These are phyloP conservation scores for Nymphalis urticae DNA, from an alignment of 2,888 invertebrate genomes.

Conservation along the genomic window DNA sequence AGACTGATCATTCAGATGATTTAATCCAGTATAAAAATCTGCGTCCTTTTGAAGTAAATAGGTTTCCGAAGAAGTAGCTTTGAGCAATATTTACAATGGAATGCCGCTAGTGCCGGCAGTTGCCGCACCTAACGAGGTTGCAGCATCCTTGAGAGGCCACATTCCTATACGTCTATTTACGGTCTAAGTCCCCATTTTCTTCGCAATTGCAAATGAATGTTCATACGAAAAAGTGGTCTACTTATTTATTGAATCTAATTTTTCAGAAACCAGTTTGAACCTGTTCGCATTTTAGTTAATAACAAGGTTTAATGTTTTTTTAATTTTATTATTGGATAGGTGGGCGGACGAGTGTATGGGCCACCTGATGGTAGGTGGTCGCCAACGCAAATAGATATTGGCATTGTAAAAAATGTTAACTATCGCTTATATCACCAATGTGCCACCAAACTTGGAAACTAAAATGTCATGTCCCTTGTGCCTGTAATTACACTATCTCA, in stretches of 20 bases:
- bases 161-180: conserved; percentile 75
- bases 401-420: too few relatives aligned
- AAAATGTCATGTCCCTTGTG: too few relatives aligned
- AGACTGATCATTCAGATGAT: conserved; percentile 14
- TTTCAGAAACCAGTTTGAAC: conserved; percentile 13
- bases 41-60: conserved; percentile 37
- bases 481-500: too few relatives aligned
- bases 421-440: too few relatives aligned
- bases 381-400: too few relatives aligned
- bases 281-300: too few relatives aligned
- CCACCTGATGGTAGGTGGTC: too few relatives aligned
- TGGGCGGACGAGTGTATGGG: too few relatives aligned
- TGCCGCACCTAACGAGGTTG: conserved; percentile 73
- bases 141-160: conserved; percentile 80
- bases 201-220: conserved; percentile 40
- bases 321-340: too few relatives aligned
- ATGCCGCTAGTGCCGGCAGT: conserved; percentile 59
- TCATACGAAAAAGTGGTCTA: conserved; percentile 28
- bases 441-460: too few relatives aligned
- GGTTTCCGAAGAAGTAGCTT: conserved; percentile 45
- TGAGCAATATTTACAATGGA: conserved; percentile 56
- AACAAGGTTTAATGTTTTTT: too few relatives aligned
- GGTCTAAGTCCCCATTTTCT: conserved; percentile 68
- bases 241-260: conserved; percentile 23
- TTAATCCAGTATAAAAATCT: conserved; percentile 23